Base-by-base conservation (phyloP, 2,113 vertebrate genomes). In the Chloropsis cyanopogon region DNA sequence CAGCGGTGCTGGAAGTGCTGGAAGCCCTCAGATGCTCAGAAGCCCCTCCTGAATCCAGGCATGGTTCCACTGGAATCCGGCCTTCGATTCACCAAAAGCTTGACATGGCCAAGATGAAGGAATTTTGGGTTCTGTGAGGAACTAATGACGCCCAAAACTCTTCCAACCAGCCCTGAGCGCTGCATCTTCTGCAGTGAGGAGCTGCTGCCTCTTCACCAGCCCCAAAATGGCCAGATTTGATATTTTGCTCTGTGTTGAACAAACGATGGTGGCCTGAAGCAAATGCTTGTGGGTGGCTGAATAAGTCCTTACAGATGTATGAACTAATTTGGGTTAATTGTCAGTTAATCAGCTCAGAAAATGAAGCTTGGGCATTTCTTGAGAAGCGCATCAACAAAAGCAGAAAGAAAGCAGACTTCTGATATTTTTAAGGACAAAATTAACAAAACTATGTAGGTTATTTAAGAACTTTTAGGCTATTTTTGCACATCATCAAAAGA, bases 31-130 rank as follows among this genome's bases (percentile, higher is more conserved):
- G 57, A 37, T 76, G 57, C 53, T 44, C 91, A 59, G 76, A 65
- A 95, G 10, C 60, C 77, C 86, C 72, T 92, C 90, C 56, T 37
- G 86, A 94, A 91, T 82, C 69, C 69, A 91, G 87, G 91, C 89
- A 50, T 37, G 46, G 46, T 26, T 95, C 96, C 93, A 70, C 1
- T 86, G 84, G 76, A 83, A 91, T 31, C 22, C 76, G 70, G 89
- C 63, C 54, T 88, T 87, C 33, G 77, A 71, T 93, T 78, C 70
- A 70, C 93, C 87, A 64, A 91, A 79, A 79, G 47, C 71, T 60
- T 11, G 29, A 14, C 35, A 0, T 11, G 39, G 80, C 91, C 87
- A 84, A 75, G 80, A 86, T 44, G 65, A 84, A 89, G 87, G 42
- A 56, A 12, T 79, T 89, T 85, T 28, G 92, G 77, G 78, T 64